phyloP scores from a whole-genome alignment of 2,113 vertebrate genomes.

The Phycodurus eques region DNA sequence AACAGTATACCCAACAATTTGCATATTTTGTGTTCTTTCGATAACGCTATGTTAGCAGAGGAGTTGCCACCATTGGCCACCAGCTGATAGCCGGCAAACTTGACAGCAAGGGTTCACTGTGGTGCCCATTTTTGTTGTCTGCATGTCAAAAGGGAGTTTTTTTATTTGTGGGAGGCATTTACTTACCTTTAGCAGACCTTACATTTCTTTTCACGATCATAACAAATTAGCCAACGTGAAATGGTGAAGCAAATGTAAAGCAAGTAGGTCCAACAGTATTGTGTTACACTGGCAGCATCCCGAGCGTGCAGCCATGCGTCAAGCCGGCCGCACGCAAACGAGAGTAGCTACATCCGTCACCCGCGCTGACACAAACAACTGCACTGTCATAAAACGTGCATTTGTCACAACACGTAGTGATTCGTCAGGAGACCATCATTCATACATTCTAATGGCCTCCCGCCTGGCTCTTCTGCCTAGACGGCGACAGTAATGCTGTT shows the following conservation, averaged over 20 bases:
- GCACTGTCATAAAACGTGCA: conserved; percentile 54
- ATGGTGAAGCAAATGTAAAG: neutral
- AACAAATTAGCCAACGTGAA: neutral
- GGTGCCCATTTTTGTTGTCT: too few relatives aligned
- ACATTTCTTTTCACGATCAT: neutral
- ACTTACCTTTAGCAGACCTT: neutral
- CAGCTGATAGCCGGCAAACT: too few relatives aligned
- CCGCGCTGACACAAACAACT: conserved; percentile 53
- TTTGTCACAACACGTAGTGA: conserved; percentile 54
- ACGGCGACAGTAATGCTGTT: conserved; percentile 62
- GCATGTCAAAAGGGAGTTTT: neutral
- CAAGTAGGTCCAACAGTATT: neutral
- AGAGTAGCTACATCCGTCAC: conserved; percentile 48
- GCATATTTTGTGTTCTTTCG: too few relatives aligned
- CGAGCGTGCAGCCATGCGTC: conserved; percentile 23
- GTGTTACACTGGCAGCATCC: neutral
- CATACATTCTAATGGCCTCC: conserved; percentile 57
- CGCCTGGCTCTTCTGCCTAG: conserved; percentile 42
- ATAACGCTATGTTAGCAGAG: too few relatives aligned
- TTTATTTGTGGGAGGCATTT: neutral
- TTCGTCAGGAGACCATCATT: conserved; percentile 65
- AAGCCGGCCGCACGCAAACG: conserved; percentile 29
- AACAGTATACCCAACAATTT: too few relatives aligned
- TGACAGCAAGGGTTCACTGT: too few relatives aligned
- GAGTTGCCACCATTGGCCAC: too few relatives aligned